Evolutionary conservation across 23 tunicate species (phyloP), one percentile per base, ranked within the genome.

Genomic region (Ascidia mentula): DNA sequence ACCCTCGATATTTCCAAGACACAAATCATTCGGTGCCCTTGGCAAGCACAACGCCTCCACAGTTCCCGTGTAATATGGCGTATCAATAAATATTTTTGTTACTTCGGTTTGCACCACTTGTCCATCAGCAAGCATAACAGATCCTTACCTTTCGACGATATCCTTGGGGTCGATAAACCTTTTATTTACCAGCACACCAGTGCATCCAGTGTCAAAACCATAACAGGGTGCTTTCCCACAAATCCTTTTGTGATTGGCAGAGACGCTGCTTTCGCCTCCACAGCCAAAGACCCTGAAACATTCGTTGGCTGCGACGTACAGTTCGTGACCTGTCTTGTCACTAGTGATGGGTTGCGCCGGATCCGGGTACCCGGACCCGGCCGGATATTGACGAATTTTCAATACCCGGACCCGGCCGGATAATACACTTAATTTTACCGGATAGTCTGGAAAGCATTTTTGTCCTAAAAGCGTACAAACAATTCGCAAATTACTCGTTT

Each of bases 21-120:
- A 26, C 71, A 77, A 8, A 35, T 77, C 81, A 45, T 77, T 28
- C 38, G 45, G 31, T 3, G 69, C 18, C 1, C 45, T 35, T 45
- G 31, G 70, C 32, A 77, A 35, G 33, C 81, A 77, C 13, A 77
- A 22, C 13, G 81, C 81, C 31, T 77, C 81, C 4, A 46, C 81
- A 17, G 45, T 4, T 32, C 81, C 81, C 7, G 37, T 77, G 71
- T 42, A 77, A 46, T 9, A 77, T 22, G 81, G 81, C 1, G 81
- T 77, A 45, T 77, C 71, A 32, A 77, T 26, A 15, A 18, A 22
- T 3, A 77, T 46, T 6, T 18, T 45, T 1, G 71, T 70, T 6
- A 77, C 38, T n/a, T 46, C 39, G 5, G 38, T 35, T 24, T 40
- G 13, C 18, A 34, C 34, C 1, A 7, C 69, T 9, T 36, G 18